phyloP scores from a whole-genome alignment of 2,888 invertebrate species.

The Andrena fulva region DNA sequence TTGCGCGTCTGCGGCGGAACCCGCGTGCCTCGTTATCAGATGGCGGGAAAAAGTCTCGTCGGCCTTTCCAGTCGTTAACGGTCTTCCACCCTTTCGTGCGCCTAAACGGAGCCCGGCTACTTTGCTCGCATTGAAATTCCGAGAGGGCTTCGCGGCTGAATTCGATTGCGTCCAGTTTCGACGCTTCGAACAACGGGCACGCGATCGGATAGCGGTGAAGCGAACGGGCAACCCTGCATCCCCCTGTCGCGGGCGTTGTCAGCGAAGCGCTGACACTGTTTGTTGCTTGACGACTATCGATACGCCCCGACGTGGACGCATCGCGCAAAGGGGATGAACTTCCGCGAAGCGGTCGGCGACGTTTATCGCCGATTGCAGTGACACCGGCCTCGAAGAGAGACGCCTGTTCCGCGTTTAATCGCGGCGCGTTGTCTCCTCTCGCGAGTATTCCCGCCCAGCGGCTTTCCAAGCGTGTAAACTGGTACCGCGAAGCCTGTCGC shows the following conservation, averaged over 20 bases:
- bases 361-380: conserved; percentile 29
- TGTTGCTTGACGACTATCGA: not conserved
- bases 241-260: not conserved
- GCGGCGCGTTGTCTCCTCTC: not conserved
- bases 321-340: not conserved
- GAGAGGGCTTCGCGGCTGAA: not conserved
- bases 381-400: not conserved
- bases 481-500: conserved; percentile 30
- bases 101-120: conserved; percentile 1
- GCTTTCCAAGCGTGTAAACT: conserved; percentile 10
- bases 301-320: not conserved
- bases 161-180: not conserved
- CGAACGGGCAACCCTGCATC: not conserved
- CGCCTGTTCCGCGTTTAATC: conserved; percentile 14
- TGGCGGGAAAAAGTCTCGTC: conserved; percentile 9
- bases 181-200: not conserved
- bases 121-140: not conserved
- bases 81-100: not conserved
- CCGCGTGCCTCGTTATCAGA: conserved; percentile 28
- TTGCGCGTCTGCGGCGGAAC: conserved; percentile 35
- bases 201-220: not conserved
- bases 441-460: not conserved
- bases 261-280: not conserved
- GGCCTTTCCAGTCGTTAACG: not conserved
- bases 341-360: conserved; percentile 14